A percentile compares a stretch with the other conserved stretches of the same genome.
Conservation (phyloP, 1,140 invertebrate species). For the Drosophila orena region DNA sequence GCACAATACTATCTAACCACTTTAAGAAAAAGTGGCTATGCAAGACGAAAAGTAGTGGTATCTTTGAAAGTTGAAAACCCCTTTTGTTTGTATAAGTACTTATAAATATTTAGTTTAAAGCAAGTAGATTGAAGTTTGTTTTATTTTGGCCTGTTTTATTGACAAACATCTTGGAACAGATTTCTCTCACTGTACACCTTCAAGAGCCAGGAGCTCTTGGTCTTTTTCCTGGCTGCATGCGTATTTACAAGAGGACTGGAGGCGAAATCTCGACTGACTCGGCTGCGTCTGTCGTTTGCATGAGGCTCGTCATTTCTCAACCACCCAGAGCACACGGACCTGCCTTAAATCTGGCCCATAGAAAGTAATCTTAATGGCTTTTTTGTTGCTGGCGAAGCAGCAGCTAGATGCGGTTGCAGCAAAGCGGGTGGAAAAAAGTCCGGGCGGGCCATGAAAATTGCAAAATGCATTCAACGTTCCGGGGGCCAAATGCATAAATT, state of each 20-base stretch:
- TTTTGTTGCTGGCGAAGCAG: slow-evolving; percentile 53
- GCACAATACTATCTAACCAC: slow-evolving; percentile 1
- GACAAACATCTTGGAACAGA: neutral
- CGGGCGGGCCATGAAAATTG: slow-evolving; percentile 75
- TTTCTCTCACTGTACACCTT: neutral
- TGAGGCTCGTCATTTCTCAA: slow-evolving; percentile 31
- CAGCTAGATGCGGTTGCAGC: slow-evolving; percentile 44
- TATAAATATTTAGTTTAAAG: neutral
- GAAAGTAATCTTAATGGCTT: slow-evolving; percentile 83
- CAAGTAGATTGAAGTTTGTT: neutral
- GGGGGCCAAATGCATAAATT: slow-evolving; percentile 75
- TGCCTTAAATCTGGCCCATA: slow-evolving; percentile 63
- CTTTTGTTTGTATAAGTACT: too few relatives aligned
- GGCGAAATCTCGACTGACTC: slow-evolving; percentile 34
- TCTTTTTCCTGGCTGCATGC: slow-evolving; percentile 11
- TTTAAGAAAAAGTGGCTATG: neutral
- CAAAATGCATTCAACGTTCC: slow-evolving; percentile 76
- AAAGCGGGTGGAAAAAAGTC: slow-evolving; percentile 27
- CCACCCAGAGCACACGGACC: slow-evolving; percentile 8
- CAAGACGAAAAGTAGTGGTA: neutral
- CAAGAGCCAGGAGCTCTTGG: neutral
- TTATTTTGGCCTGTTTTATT: neutral
- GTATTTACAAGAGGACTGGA: slow-evolving; percentile 26
- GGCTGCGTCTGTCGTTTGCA: slow-evolving; percentile 40
- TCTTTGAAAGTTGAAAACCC: too few relatives aligned